Percentiles rank a stretch among this genome's conserved stretches.
Evolutionary conservation across 2,113 vertebrate genomes (phyloP).

Genomic region (Panthera leo): DNA sequence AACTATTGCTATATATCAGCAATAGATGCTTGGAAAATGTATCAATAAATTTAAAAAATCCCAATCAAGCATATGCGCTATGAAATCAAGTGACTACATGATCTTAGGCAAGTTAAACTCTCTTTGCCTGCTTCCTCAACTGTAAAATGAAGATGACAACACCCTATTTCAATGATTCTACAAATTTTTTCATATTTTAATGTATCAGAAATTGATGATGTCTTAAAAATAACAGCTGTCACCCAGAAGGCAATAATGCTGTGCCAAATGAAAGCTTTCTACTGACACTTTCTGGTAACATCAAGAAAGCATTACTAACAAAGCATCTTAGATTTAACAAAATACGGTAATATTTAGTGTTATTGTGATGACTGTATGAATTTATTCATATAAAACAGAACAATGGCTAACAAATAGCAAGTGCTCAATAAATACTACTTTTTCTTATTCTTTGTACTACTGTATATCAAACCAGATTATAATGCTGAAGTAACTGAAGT

Average conservation of each 20-base stretch:
- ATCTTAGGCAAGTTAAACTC: not conserved
- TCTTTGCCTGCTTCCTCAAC: not conserved
- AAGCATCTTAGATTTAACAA: not conserved
- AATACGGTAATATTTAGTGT: not conserved
- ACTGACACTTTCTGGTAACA: not conserved
- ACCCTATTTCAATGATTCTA: not conserved
- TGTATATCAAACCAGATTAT: not conserved
- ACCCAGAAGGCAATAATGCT: not conserved
- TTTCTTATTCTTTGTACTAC: not conserved
- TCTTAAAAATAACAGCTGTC: not conserved
- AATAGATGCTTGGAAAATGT: not conserved
- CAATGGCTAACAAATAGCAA: not conserved
- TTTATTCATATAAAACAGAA: not conserved
- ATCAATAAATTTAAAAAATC: not conserved
- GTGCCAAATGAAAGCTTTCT: not conserved
- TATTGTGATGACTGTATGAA: not conserved
- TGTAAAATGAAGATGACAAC: not conserved
- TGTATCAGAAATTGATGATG: not conserved
- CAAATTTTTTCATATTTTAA: not conserved
- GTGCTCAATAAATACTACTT: not conserved
- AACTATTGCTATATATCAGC: not conserved
- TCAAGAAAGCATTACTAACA: not conserved
- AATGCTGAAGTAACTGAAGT: not conserved
- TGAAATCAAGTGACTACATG: not conserved
- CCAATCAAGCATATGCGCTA: not conserved